A percentile compares a stretch with the other conserved stretches of the same genome.
Evolutionary conservation across 92 coral and sea anemone species (phyloP).

Genomic region (Siderastrea siderea): DNA sequence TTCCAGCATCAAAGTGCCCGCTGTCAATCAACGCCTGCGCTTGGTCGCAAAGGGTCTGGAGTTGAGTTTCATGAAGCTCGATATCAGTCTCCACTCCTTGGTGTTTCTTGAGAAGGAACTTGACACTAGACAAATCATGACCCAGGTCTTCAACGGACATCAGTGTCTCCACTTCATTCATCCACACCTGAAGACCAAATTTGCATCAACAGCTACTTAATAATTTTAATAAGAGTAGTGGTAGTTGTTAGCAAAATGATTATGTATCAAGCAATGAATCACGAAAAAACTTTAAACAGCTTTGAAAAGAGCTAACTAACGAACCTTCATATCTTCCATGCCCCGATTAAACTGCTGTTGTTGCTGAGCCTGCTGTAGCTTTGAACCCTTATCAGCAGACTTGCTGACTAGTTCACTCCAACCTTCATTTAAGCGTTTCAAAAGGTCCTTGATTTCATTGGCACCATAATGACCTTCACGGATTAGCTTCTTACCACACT

Average conservation of each 20-base stretch:
- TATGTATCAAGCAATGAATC: too few species aligned
- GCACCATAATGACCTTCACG: slow-evolving; percentile 84
- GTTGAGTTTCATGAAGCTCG: slow-evolving; percentile 80
- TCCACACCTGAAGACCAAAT: slow-evolving; percentile 66
- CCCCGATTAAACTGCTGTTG: slow-evolving; percentile 86
- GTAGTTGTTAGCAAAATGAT: too few species aligned
- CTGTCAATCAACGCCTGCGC: slow-evolving; percentile 82
- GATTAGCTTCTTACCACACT: slow-evolving; percentile 84
- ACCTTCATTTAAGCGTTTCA: slow-evolving; percentile 73
- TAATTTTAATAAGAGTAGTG: too few species aligned
- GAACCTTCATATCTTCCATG: slow-evolving; percentile 78
- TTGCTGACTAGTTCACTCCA: slow-evolving; percentile 79
- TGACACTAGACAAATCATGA: slow-evolving; percentile 88
- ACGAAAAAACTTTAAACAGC: too few species aligned
- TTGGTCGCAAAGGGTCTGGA: slow-evolving; percentile 74
- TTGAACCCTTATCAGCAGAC: slow-evolving; percentile 84
- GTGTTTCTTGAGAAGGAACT: slow-evolving; percentile 93
- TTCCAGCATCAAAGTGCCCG: slow-evolving; percentile 82
- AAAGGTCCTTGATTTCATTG: slow-evolving; percentile 69
- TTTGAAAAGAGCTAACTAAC: not conserved
- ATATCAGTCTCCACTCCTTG: slow-evolving; percentile 84
- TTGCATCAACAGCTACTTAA: too few species aligned
- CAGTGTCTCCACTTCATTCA: slow-evolving; percentile 89
- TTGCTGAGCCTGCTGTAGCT: slow-evolving; percentile 88
- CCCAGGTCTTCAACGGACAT: slow-evolving; percentile 93